These are phyloP conservation scores for Hoplodrina blanda DNA, from an alignment of 2,888 invertebrate genomes.

Conservation along the genomic window DNA sequence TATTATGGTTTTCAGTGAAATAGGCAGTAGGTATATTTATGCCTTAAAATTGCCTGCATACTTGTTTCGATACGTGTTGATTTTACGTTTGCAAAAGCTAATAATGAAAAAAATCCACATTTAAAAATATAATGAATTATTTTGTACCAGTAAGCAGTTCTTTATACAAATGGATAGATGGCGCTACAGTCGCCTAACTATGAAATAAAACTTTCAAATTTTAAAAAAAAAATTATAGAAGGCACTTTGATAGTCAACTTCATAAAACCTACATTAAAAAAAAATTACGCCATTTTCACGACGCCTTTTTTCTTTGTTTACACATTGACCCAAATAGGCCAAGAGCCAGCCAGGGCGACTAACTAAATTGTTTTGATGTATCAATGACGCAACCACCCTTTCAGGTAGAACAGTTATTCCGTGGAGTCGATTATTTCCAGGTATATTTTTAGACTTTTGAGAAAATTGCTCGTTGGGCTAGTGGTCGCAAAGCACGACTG, in stretches of 20 bases:
- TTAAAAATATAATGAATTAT: neutral
- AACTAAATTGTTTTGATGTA: constrained; percentile 49
- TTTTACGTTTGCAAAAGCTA: too few species aligned
- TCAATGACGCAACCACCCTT: constrained; percentile 36
- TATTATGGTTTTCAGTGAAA: too few species aligned
- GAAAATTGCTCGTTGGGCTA: too few species aligned
- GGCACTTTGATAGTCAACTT: too few species aligned
- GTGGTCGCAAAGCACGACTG: too few species aligned
- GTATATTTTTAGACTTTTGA: neutral
- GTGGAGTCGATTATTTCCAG: constrained; percentile 4
- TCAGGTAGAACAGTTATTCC: constrained; percentile 7
- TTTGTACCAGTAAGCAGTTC: neutral
- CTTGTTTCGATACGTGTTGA: too few species aligned
- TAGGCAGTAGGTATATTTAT: too few species aligned
- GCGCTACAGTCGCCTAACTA: neutral
- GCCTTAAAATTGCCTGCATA: too few species aligned
- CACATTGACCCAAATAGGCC: constrained; percentile 47
- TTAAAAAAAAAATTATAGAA: too few species aligned
- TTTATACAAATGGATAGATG: constrained; percentile 21
- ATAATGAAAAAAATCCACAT: too few species aligned
- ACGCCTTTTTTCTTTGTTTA: constrained; percentile 48
- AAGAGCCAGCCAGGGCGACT: constrained; percentile 22
- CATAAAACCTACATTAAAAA: too few species aligned
- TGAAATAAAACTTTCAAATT: too few species aligned
- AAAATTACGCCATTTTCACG: neutral